A percentile compares a stretch with the other conserved stretches of the same genome.
Evolutionary conservation across 1,140 invertebrate species (phyloP).

Genomic region (Atta cephalotes): DNA sequence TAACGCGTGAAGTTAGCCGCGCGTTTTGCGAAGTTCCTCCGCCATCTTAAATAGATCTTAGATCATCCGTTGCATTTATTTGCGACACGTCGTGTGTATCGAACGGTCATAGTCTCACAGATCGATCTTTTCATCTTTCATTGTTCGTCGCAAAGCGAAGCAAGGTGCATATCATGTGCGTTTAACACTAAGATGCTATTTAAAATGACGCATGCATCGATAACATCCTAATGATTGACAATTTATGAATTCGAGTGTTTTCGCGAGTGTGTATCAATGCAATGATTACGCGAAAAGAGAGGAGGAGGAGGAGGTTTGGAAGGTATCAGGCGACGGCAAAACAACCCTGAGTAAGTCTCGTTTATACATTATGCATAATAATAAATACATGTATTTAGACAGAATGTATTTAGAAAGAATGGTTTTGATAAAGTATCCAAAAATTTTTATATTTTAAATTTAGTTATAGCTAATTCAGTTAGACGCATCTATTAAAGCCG

Average conservation of each 20-base stretch:
- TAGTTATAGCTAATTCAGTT: no score
- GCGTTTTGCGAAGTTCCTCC: not conserved
- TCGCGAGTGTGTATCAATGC: not conserved
- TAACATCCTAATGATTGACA: not conserved
- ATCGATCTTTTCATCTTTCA: not conserved
- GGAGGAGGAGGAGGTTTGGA: not conserved
- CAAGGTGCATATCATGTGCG: not conserved
- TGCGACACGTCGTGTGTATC: not conserved
- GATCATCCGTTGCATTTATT: not conserved
- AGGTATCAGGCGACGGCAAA: not conserved
- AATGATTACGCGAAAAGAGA: not conserved
- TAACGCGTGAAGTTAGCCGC: constrained; percentile 1
- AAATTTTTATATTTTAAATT: not conserved
- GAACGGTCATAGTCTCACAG: not conserved
- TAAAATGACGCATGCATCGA: not conserved
- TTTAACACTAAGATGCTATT: not conserved
- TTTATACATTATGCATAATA: not conserved
- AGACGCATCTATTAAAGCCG: no score
- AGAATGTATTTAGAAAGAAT: no score
- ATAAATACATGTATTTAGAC: no score
- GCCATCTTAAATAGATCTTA: not conserved
- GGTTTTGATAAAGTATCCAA: no score
- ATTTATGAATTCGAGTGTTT: not conserved
- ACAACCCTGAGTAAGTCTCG: not conserved
- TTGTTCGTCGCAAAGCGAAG: not conserved